A percentile compares a stretch with the other conserved stretches of the same genome.
Evolutionary conservation across 2,113 vertebrate species (phyloP).

Genomic region (Entelurus aequoreus): DNA sequence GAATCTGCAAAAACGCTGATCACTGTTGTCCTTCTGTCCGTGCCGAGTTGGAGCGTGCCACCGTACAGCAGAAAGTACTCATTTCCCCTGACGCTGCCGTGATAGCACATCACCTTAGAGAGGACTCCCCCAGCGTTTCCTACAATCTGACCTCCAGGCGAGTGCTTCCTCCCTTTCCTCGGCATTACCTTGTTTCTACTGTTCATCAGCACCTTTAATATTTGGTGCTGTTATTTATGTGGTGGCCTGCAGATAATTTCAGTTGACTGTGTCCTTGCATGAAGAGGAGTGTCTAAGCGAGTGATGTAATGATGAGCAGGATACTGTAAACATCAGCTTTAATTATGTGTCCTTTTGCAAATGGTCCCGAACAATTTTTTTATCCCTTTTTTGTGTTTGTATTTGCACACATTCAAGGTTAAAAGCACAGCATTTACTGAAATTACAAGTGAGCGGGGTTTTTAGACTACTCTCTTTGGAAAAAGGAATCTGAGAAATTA

Average conservation of each 20-base stretch:
- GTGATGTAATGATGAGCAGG: slow-evolving; percentile 31
- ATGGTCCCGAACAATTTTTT: slow-evolving; percentile 20
- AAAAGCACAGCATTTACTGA: slow-evolving; percentile 27
- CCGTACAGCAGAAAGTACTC: slow-evolving; percentile 15
- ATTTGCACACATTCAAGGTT: slow-evolving; percentile 4
- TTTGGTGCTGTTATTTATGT: slow-evolving; percentile 33
- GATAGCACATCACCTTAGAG: slow-evolving; percentile 40
- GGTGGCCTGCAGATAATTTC: slow-evolving; percentile 28
- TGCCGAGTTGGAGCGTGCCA: slow-evolving; percentile 19
- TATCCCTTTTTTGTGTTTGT: slow-evolving; percentile 23
- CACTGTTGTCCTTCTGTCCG: slow-evolving; percentile 17
- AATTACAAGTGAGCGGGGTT: slow-evolving; percentile 42
- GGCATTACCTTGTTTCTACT: slow-evolving; percentile 12
- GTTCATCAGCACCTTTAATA: slow-evolving; percentile 35
- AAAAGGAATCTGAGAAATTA: slow-evolving; percentile 57
- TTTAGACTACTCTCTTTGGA: slow-evolving; percentile 47
- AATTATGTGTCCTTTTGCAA: slow-evolving; percentile 31
- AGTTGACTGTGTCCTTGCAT: slow-evolving; percentile 11
- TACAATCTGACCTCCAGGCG: slow-evolving; percentile 40
- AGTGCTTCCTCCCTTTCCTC: slow-evolving; percentile 3
- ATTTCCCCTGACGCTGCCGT: slow-evolving; percentile 22
- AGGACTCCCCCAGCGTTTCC: slow-evolving; percentile 27
- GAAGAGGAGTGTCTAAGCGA: slow-evolving; percentile 14
- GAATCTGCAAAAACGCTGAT: background rate
- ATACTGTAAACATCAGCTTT: slow-evolving; percentile 1